Base-by-base conservation (phyloP, 2,797 vertebrate genomes). In the Micromesistius poutassou region DNA sequence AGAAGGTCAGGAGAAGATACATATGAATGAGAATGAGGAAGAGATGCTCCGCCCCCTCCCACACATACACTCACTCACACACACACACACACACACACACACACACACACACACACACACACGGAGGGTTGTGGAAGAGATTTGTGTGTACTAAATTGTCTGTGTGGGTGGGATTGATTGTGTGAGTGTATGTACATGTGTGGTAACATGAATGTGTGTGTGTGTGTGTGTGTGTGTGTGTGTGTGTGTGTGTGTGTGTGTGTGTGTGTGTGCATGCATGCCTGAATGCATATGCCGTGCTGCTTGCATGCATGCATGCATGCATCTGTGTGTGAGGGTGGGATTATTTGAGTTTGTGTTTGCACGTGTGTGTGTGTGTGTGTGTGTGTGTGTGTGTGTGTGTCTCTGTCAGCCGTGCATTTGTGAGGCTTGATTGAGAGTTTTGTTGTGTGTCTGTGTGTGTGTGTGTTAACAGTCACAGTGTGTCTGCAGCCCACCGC, bases 401-500 rank as follows among this genome's bases (percentile, higher is more conserved):
- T 30, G 28, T 46, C 19, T 36, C 28, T 25, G 30, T 71, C n/a
- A 33, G 19, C 1, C 25, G 73, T 42, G 36, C 40, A n/a, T n/a
- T 30, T 55, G 30, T 62, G 42, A 31, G 33, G 25, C n/a, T 72
- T 70, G 10, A 22, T 75, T 30, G 25, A 80, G 71, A 75, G 71
- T 30, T 1, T 35, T 16, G 19, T 19, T 62, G 71, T 38, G 42
- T 55, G 38, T 77, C 3, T 71, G 33, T 78, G 30, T 62, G n/a
- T 74, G 66, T 78, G 72, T 84, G 70, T 76, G 33, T 30, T 88
- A 84, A 83, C 84, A 73, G 79, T 83, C 84, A 66, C 55, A 25
- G 77, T 88, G 89, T 90, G 93, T 87, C 87, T 75, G 80, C 72
- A 77, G 88, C 88, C 91, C 89, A 78, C 89, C 85, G 50, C 90